phyloP scores from a whole-genome alignment of 1,140 invertebrate genomes.

The Armadillidium nasatum region DNA sequence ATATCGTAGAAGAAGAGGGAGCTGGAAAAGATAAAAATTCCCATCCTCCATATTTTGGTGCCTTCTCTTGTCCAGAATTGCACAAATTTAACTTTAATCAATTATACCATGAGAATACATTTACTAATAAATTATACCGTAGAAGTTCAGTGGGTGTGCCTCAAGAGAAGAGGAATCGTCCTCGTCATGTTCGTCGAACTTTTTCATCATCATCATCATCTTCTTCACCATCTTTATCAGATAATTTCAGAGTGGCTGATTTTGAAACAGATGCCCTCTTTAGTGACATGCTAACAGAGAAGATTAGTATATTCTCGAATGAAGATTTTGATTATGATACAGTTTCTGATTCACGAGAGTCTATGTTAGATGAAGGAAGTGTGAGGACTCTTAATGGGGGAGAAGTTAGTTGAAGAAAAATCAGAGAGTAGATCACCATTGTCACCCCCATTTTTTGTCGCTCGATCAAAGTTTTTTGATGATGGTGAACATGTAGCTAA shows the following conservation, averaged over 20 bases:
- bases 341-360: background rate
- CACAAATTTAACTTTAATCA: background rate
- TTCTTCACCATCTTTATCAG: background rate
- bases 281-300: background rate
- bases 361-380: background rate
- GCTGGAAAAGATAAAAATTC: no score
- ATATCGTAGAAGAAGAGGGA: no score
- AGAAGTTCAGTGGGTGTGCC: background rate
- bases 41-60: background rate
- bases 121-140: background rate
- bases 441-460: background rate
- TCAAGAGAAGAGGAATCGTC: background rate
- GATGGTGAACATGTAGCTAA: background rate
- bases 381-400: no score
- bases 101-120: background rate
- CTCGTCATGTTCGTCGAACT: background rate
- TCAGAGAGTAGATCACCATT: background rate
- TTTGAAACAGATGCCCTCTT: background rate
- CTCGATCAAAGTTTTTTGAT: background rate
- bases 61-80: background rate
- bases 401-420: background rate
- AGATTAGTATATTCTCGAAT: background rate
- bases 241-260: background rate
- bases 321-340: background rate
- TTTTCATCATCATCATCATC: background rate